Conservation (phyloP, 2,888 invertebrate genomes). For the Meghimatium bilineatum region DNA sequence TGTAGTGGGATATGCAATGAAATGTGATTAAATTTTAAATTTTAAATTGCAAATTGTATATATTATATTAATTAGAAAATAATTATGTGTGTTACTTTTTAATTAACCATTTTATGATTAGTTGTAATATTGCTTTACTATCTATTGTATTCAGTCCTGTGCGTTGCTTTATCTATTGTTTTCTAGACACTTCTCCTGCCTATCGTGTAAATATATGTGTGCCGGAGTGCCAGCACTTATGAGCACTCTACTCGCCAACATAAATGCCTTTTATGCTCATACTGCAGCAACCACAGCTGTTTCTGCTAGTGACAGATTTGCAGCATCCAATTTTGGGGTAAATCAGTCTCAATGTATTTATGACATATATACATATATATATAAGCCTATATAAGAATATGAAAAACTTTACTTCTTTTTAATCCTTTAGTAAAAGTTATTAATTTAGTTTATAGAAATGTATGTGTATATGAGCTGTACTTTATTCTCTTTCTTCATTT, state of each 20-base stretch:
- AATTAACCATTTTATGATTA: not conserved
- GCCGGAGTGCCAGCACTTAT: conserved; percentile 99
- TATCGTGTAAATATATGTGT: conserved; percentile 98
- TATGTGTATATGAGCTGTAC: no score
- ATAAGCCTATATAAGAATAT: no score
- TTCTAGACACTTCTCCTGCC: conserved; percentile 96
- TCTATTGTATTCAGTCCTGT: not conserved
- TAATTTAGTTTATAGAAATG: no score
- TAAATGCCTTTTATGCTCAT: conserved; percentile 98
- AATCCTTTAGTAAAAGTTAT: no score
- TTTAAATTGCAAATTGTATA: no score
- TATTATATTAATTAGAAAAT: no score
- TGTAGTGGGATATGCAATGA: no score
- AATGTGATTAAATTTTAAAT: no score
- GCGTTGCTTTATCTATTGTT: not conserved
- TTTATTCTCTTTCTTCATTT: no score
- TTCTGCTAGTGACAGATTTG: conserved; percentile 98
- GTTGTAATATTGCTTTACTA: not conserved
- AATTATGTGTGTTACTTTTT: no score
- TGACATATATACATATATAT: no score
- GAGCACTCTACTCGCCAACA: conserved; percentile 98
- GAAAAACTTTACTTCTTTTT: no score
- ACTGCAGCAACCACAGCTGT: conserved; percentile 94
- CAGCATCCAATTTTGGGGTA: conserved; percentile 99
- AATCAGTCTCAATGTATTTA: conserved; percentile 70